Base-by-base conservation (phyloP, 2,797 vertebrate genomes). In the Lithobates pipiens region DNA sequence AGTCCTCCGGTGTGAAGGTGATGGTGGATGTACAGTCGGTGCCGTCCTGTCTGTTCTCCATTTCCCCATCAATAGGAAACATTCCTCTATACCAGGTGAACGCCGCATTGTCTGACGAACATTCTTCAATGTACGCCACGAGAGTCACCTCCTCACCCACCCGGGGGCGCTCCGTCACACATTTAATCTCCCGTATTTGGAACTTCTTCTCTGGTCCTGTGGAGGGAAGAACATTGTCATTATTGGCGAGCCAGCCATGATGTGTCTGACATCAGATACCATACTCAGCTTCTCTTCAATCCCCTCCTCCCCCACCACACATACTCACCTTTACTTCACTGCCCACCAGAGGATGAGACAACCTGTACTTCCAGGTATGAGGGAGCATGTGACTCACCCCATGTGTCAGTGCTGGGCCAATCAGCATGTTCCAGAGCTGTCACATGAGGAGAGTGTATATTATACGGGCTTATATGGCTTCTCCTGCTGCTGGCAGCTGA, bases 21-120 rank as follows among this genome's bases (percentile, higher is more conserved):
- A 81, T 10, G 0, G 1, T 54, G 10, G n/a, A 77, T 10, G 27
- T 65, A 68, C 89, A 89, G 87, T 23, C 67, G 34, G 88, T 89
- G 86, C 25, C 67, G 8, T 84, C 29, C 34, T 80, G 4, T 9
- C 23, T 23, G 1, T 84, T 89, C 82, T 86, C 5, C 63, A 18
- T 5, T 7, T 16, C 21, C 5, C 44, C 21, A 10, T 86, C 75
- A 21, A 32, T 2, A 32, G 42, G 9, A 21, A 82, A 25, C 44
- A 80, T 46, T 63, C 11, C 18, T 8, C 80, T 89, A 76, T 73
- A 80, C 50, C 82, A 84, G 32, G 6, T 36, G 78, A 57, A 29
- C 23, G 9, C 63, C 23, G 1, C 0, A 0, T 8, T 5, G 0
- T 70, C 57, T 15, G 46, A 61, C 0, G 44, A 36, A 63, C 5